Conservation (phyloP, 2,113 vertebrate genomes). For the Drymodes brunneopygia region DNA sequence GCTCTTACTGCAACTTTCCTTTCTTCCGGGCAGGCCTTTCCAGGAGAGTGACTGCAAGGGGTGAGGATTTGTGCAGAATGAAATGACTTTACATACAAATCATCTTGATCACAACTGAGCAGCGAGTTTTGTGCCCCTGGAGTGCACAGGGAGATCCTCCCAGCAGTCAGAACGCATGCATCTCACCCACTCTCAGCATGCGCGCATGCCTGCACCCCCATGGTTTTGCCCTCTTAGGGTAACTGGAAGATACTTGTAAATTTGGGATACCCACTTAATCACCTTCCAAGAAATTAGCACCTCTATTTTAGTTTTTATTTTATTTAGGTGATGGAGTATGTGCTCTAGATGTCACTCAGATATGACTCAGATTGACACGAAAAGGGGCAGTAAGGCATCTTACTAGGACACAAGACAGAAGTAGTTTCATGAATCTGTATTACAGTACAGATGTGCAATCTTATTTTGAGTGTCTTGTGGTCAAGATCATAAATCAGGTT, state of each 20-base stretch:
- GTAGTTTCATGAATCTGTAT: background rate
- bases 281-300: background rate
- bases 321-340: background rate
- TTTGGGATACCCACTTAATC: background rate
- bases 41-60: background rate
- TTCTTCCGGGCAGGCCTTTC: background rate
- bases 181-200: fast-evolving
- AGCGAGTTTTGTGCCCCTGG: fast-evolving
- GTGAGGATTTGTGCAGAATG: background rate
- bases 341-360: background rate
- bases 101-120: background rate
- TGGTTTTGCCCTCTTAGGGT: background rate
- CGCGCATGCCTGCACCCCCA: fast-evolving
- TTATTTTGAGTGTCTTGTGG: background rate
- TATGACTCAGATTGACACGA: background rate
- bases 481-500: background rate
- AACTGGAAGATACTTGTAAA: background rate
- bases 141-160: background rate
- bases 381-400: background rate
- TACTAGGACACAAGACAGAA: background rate
- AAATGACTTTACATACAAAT: background rate
- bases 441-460: background rate
- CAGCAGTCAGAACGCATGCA: background rate
- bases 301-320: background rate
- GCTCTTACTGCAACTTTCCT: background rate